Base-by-base conservation (phyloP, 1,140 invertebrate genomes). In the Thaumatotibia leucotreta region DNA sequence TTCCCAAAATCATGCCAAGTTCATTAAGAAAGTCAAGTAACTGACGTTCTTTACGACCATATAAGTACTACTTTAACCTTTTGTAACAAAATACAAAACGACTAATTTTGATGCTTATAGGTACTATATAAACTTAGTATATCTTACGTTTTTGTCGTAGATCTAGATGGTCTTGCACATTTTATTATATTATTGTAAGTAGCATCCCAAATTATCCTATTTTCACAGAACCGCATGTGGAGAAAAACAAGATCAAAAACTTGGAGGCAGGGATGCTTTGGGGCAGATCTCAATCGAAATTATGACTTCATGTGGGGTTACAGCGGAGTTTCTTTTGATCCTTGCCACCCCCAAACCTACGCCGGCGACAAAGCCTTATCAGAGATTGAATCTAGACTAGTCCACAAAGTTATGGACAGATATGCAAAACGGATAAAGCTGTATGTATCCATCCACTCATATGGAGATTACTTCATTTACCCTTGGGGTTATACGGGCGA, bases 361-460 rank as follows among this genome's bases (percentile, higher is more conserved):
- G 93, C 93, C 9, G 96, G 97, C 0, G 86, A 93, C 0, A 80
- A 83, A 9, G 92, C 95, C 0, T 96, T 97, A 77, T 97, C 96
- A 0, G 96, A 97, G 83, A 91, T 92, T 1, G 96, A 97, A 83
- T 94, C 95, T 0, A 79, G 80, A 64, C 92, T 94, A 11, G 89
- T 95, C 33, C 86, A 92, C n/a, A 92, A 93, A 58, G 86, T 93
- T 0, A 90, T 95, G 75, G 75, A 92, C 61, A 77, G 88, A 31
- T 76, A 94, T 17, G 83, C 82, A 5, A 70, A 93, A 10, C 76
- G 91, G 22, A 82, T 95, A 3, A 92, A 94, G 63, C 86, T 95
- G 32, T 96, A 95, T 75, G 82, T 96, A 1, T 93, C 94, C 0
- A 73, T 96, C 9, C 96, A 96, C 80, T 92, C 94, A 0, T 96